phyloP scores from a whole-genome alignment of 2,113 vertebrate species.

The Semicossyphus pulcher region DNA sequence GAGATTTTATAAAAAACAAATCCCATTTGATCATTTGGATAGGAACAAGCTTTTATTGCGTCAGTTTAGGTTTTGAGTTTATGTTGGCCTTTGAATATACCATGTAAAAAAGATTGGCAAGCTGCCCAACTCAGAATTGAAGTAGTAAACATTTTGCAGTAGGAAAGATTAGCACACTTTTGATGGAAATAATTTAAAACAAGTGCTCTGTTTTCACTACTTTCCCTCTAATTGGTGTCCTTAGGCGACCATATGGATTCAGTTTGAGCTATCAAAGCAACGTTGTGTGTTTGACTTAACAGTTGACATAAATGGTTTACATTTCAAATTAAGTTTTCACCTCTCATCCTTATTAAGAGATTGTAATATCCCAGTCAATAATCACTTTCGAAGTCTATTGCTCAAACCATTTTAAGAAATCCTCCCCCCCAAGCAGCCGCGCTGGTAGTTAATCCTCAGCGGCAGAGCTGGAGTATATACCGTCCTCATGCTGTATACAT shows the following conservation, averaged over 20 bases:
- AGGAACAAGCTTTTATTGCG: conserved; percentile 56
- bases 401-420: conserved; percentile 43
- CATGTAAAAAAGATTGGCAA: conserved; percentile 55
- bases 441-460: conserved; percentile 52
- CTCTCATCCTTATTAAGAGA: conserved; percentile 56
- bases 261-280: conserved; percentile 49
- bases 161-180: conserved; percentile 56
- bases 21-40: conserved; percentile 65
- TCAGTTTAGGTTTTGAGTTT: conserved; percentile 44
- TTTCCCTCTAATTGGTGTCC: conserved; percentile 42
- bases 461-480: conserved; percentile 27
- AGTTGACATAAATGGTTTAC: conserved; percentile 53
- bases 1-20: conserved; percentile 70
- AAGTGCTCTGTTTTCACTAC: conserved; percentile 57
- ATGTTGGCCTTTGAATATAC: conserved; percentile 36
- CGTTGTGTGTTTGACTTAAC: conserved; percentile 39
- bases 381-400: conserved; percentile 58
- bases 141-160: conserved; percentile 58
- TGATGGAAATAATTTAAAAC: conserved; percentile 61
- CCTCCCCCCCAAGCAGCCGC: conserved; percentile 41
- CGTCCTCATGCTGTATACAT: conserved; percentile 52
- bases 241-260: conserved; percentile 40
- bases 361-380: conserved; percentile 63
- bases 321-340: conserved; percentile 54
- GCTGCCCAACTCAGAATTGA: conserved; percentile 26